Conservation (phyloP, 1,140 invertebrate genomes). For the Drosophila lacteicornis region DNA sequence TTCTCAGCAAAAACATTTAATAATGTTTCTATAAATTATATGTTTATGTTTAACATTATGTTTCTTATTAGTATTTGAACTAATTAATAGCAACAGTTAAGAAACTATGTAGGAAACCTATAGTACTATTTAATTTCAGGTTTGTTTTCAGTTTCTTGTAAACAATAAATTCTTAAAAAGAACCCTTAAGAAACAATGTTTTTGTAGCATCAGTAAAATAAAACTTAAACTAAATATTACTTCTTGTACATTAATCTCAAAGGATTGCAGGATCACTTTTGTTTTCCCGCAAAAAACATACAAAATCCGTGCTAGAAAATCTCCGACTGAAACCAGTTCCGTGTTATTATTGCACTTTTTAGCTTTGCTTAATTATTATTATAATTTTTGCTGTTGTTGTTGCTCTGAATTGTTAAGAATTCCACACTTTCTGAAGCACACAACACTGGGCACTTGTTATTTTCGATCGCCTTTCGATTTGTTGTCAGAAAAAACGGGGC, state of each 20-base stretch:
- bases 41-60: too few species aligned
- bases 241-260: neutral
- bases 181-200: too few species aligned
- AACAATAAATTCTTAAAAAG: neutral
- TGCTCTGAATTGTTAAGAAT: constrained; percentile 10
- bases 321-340: neutral
- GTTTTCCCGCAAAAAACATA: neutral
- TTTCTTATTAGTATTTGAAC: too few species aligned
- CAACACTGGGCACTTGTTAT: constrained; percentile 4
- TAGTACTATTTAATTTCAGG: too few species aligned
- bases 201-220: too few species aligned
- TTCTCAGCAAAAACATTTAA: too few species aligned
- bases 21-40: too few species aligned
- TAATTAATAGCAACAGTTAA: neutral
- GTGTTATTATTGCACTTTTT: constrained; percentile 5
- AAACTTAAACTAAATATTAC: neutral
- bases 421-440: neutral
- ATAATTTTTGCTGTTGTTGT: neutral
- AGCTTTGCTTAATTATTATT: too few species aligned
- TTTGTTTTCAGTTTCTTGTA: too few species aligned
- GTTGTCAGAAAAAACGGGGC: constrained; percentile 8
- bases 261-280: neutral
- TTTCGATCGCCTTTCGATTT: neutral
- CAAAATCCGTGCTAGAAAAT: constrained; percentile 16
- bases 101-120: neutral